Percentiles rank a stretch among this genome's conserved stretches.
These are phyloP conservation scores for Eidolon helvum DNA, from an alignment of 2,113 vertebrate genomes.

Conservation along the genomic window DNA sequence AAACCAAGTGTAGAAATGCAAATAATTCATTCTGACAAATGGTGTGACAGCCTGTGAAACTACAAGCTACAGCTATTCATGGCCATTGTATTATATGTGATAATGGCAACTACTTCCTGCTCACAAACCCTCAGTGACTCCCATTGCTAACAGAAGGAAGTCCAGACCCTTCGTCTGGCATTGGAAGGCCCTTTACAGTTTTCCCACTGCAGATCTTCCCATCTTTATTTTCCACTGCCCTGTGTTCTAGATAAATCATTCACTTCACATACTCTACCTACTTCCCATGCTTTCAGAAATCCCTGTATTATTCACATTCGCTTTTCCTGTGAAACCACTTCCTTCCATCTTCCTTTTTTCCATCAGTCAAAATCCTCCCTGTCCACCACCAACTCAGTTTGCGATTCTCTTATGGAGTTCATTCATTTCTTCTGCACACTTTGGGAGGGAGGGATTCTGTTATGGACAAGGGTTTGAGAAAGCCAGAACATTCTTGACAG, in stretches of 20 bases:
- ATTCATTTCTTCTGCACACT: not conserved
- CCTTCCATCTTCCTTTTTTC: not conserved
- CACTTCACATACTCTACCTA: not conserved
- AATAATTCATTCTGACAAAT: not conserved
- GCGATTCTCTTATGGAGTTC: not conserved
- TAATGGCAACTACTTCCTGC: not conserved
- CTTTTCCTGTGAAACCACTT: not conserved
- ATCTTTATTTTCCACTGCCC: not conserved
- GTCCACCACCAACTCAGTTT: not conserved
- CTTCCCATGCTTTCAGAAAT: rapidly evolving
- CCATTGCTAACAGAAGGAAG: not conserved
- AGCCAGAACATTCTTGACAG: not conserved
- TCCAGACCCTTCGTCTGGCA: not conserved
- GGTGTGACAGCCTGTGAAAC: not conserved
- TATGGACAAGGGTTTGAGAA: not conserved
- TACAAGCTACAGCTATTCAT: too few relatives aligned
- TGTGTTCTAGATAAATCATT: not conserved
- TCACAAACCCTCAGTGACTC: not conserved
- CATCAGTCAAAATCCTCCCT: not conserved
- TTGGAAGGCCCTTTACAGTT: not conserved
- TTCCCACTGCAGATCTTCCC: not conserved
- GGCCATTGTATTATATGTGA: not conserved
- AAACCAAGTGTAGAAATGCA: not conserved
- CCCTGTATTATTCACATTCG: not conserved
- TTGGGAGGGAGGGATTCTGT: not conserved